Base-by-base conservation (phyloP, 2,888 invertebrate species). In the Lamellibrachia satsuma region DNA sequence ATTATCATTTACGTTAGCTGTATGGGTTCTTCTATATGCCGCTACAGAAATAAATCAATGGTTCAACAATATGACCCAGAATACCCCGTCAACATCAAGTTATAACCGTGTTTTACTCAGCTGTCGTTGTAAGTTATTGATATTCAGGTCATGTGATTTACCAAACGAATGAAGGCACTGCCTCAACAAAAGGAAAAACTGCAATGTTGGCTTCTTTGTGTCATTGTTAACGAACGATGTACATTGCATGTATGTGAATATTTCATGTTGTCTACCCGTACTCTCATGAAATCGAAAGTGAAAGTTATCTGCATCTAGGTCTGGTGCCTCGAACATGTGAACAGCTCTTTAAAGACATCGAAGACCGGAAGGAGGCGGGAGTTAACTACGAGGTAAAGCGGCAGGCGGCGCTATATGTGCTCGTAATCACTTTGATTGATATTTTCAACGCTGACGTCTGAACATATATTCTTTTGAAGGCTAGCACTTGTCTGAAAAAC, bases 241-340 rank as follows among this genome's bases (percentile, higher is more conserved):
- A 39, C 39, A 39, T 39, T 39, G 90, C 90, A 27, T 90, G 8
- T 90, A 7, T 90, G 8, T 51, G 2, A 9, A 90, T 39, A 7
- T 7, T 90, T 51, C 90, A 6, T 90, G 90, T 39, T 90, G 27
- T 15, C 51, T 90, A 90, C 8, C 90, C 51, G 90, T 39, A 2
- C 90, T 8, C 8, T 90, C 55, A 55, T 9, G 1, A 39, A 52
- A 52, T 3, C 2, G 52, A 11, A 27, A 91, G 91, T 6, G 91
- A 52, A 91, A 52, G 7, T 9, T 91, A 7, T 52, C 22, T 22
- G n/a, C 52, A 52, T 91, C 52, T 92, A 94, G 94, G 94, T 60
- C 55, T 95, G 27, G 95, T 95, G 11, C 95, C 95, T 9, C 93
- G 94, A 91, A 92, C 93, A 3, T 94, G 94, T 92, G 94, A 94